Evolutionary conservation across 2,113 vertebrate species (phyloP), one percentile per base, ranked within the genome.

Genomic region (Gila orcuttii): DNA sequence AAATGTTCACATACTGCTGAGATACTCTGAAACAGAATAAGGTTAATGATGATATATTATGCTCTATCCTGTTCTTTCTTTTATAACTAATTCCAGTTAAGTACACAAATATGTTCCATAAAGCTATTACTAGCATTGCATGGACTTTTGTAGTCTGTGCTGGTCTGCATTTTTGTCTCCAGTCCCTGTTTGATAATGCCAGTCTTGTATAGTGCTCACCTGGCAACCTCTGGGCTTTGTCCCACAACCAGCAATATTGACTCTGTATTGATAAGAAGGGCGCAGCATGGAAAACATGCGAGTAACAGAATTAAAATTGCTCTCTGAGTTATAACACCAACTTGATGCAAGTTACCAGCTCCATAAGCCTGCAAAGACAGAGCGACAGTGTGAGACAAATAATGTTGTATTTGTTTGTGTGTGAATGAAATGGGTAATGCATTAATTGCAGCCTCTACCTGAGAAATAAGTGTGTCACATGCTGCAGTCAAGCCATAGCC

Each of bases 281-380:
- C 97, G 96, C 97, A 99, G 93, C 97, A 99, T 6, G 97, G 97
- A 55, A 97, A 96, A 92, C 97, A 99, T 21, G 94, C 95, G 1
- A 99, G 93, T 1, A 97, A 87, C 28, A 97, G 92, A 84, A 97
- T 96, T 59, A 99, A 93, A 42, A 92, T 85, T 0, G 95, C 94
- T 1, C 92, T 90, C 91, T 99, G 98, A 80, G 98, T 87, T 88
- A 99, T 96, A 76, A 96, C 94, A 2, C 97, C 98, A 47, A 99
- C 94, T 17, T 92, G 89, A 89, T 95, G 93, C 87, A 97, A 87
- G 91, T 98, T 99, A 55, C 90, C 88, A 68, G 96, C 87, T 0
- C 97, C 98, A 0, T 91, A 98, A 0, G 95, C 96, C 98, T 99
- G 89, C 36, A 42, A 42, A 79, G 12, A 80, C 8, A 50, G 12